A percentile compares a stretch with the other conserved stretches of the same genome.
Evolutionary conservation across 2,888 invertebrate species (phyloP).

Genomic region (Anticlea derivata): DNA sequence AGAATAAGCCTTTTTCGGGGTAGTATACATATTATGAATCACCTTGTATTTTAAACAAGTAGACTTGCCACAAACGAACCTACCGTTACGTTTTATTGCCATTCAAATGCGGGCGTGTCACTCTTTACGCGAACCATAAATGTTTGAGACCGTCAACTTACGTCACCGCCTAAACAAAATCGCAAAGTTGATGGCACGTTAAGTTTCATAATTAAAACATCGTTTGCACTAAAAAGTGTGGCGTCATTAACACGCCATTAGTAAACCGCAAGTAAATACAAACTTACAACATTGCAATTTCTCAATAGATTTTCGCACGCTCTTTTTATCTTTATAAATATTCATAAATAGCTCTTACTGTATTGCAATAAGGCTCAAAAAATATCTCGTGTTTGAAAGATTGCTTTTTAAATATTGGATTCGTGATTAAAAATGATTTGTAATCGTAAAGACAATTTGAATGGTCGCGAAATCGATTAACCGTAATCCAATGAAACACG

Average conservation of each 20-base stretch:
- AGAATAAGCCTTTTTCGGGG: no score
- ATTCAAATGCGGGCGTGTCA: no score
- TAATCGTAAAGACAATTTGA: slow-evolving; percentile 30
- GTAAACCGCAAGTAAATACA: slow-evolving; percentile 59
- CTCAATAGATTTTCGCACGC: slow-evolving; percentile 69
- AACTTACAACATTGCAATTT: slow-evolving; percentile 62
- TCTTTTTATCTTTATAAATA: slow-evolving; percentile 38
- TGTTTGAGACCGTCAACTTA: no score
- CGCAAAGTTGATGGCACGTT: no score
- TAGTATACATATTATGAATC: no score
- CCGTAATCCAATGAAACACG: slow-evolving; percentile 12
- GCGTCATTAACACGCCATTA: slow-evolving; percentile 34
- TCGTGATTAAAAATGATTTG: slow-evolving; percentile 28
- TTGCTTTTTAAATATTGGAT: slow-evolving; percentile 13
- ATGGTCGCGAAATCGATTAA: slow-evolving; percentile 22
- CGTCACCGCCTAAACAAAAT: no score
- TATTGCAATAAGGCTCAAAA: slow-evolving; percentile 14
- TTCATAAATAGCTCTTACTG: slow-evolving; percentile 21
- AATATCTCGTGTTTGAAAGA: neutral
- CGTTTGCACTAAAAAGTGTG: slow-evolving; percentile 41
- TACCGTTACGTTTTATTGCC: no score
- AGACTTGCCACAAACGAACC: no score
- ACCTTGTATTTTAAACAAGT: no score
- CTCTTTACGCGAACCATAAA: no score
- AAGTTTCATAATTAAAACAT: slow-evolving; percentile 62